Conservation (phyloP, 2,888 invertebrate genomes). For the Philonicus albiceps region DNA sequence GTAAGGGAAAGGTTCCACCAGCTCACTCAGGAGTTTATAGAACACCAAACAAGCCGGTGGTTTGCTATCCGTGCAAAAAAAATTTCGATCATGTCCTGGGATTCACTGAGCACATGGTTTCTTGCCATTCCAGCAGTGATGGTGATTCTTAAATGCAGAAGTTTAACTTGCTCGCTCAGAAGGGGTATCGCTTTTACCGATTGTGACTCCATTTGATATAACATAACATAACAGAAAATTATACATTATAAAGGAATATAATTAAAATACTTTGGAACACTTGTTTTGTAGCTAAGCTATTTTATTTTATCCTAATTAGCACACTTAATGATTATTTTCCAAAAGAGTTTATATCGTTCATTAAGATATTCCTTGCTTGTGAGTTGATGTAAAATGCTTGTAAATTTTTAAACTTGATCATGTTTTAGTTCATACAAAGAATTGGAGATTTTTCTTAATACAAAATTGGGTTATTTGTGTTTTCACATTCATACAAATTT, state of each 20-base stretch:
- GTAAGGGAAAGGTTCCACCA: not conserved
- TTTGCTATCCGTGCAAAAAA: conserved; percentile 9
- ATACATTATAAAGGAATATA: not conserved
- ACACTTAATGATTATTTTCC: too few species aligned
- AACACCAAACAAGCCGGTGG: conserved; percentile 5
- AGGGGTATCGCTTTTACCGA: not conserved
- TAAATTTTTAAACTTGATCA: too few species aligned
- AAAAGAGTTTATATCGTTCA: too few species aligned
- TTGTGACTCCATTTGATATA: not conserved
- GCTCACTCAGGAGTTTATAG: conserved; percentile 23
- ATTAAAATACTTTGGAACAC: not conserved
- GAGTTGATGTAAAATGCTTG: too few species aligned
- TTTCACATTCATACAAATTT: too few species aligned
- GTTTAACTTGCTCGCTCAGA: not conserved
- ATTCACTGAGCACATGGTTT: not conserved
- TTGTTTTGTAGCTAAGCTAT: not conserved
- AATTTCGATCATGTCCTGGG: not conserved
- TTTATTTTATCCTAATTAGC: not conserved
- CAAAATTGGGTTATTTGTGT: too few species aligned
- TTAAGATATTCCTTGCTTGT: too few species aligned
- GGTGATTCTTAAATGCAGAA: not conserved
- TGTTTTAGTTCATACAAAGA: too few species aligned
- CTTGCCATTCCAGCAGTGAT: not conserved
- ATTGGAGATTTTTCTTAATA: too few species aligned
- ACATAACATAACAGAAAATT: not conserved